phyloP scores from a whole-genome alignment of 2,113 vertebrate species.

The rabbit (Oryctolagus cuniculus) region mOryCun1.1 NC_091432.1:135810501-135811000 shows the following conservation, averaged over 20 bases:
- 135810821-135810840: conserved; percentile 25
- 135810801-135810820: neutral
- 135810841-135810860: neutral
- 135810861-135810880: neutral
- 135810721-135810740: no score
- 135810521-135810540: neutral
- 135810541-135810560: neutral
- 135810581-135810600: neutral
- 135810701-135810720: neutral
- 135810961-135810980: neutral
- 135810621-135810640: neutral
- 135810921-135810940: neutral
- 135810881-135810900: neutral
- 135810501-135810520: neutral
- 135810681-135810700: no score
- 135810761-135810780: neutral
- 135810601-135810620: neutral
- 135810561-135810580: neutral
- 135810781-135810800: neutral
- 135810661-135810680: neutral
- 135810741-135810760: neutral
- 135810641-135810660: accelerated
- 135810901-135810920: neutral
- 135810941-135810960: neutral
- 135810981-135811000: neutral